Percentiles rank a stretch among this genome's conserved stretches.
phyloP scores from a whole-genome alignment of 2,888 invertebrate species.

The Nephrotoma guestfalica region DNA sequence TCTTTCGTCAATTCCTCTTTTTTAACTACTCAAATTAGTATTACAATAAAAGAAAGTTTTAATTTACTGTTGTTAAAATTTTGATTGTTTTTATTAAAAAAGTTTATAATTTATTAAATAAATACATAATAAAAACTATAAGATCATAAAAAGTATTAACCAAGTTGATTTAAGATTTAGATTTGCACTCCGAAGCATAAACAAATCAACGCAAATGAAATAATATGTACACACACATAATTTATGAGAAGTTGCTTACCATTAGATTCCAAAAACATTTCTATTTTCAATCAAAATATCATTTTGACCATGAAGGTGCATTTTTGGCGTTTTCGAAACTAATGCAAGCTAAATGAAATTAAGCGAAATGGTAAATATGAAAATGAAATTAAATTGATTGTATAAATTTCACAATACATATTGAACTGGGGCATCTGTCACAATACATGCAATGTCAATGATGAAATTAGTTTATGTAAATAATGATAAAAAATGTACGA shows the following conservation, averaged over 20 bases:
- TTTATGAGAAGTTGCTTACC: background rate
- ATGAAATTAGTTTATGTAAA: background rate
- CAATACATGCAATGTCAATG: background rate
- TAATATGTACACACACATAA: background rate
- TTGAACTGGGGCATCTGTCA: background rate
- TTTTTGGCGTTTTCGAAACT: background rate
- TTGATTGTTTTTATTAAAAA: too few species aligned
- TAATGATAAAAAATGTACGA: background rate
- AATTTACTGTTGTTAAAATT: too few species aligned
- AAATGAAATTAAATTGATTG: background rate
- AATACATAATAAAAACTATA: too few species aligned
- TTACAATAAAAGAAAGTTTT: too few species aligned
- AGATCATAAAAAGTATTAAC: too few species aligned
- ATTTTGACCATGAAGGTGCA: background rate
- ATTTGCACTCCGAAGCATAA: too few species aligned
- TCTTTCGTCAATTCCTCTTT: too few species aligned
- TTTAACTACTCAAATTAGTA: too few species aligned
- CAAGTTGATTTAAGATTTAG: too few species aligned
- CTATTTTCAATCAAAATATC: background rate
- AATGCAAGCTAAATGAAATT: background rate
- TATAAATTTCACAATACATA: background rate
- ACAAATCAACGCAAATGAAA: background rate
- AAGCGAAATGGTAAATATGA: background rate
- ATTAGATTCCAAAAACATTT: background rate
- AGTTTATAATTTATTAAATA: too few species aligned